Conservation (phyloP, 2,888 invertebrate genomes). For the Choristoneura rosaceana region DNA sequence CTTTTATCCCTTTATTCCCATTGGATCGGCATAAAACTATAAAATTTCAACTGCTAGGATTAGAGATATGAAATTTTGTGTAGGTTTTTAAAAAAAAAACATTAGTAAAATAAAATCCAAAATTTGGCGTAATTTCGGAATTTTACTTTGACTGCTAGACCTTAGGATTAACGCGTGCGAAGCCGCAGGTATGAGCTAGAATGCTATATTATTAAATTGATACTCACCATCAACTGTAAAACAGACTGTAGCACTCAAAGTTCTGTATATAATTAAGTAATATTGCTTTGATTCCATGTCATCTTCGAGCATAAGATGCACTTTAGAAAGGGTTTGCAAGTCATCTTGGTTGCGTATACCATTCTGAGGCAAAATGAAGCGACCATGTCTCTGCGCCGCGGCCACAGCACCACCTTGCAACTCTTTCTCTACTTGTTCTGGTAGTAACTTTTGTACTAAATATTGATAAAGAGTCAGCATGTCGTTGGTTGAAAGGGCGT, state of each 20-base stretch:
- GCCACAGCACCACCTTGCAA: slow-evolving; percentile 88
- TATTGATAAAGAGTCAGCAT: slow-evolving; percentile 96
- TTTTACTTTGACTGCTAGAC: too few species aligned
- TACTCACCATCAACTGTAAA: slow-evolving; percentile 92
- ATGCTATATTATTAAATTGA: not conserved
- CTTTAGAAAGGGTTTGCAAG: slow-evolving; percentile 88
- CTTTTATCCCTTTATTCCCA: too few species aligned
- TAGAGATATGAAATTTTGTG: too few species aligned
- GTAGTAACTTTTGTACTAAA: slow-evolving; percentile 91
- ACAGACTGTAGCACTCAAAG: slow-evolving; percentile 94
- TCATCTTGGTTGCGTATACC: slow-evolving; percentile 75
- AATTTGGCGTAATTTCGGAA: too few species aligned
- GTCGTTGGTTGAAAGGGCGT: slow-evolving; percentile 93
- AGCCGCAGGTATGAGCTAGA: too few species aligned
- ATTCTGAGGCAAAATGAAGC: slow-evolving; percentile 77
- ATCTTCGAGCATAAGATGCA: slow-evolving; percentile 87
- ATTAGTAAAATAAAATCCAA: too few species aligned
- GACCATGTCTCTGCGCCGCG: slow-evolving; percentile 78
- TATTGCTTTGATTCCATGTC: slow-evolving; percentile 86
- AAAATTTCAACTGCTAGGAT: too few species aligned
- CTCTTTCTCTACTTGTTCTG: slow-evolving; percentile 90
- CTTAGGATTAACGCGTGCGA: too few species aligned
- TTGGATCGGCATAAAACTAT: too few species aligned
- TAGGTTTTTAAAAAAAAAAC: too few species aligned
- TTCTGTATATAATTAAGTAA: slow-evolving; percentile 93